Percentiles rank a stretch among this genome's conserved stretches.
phyloP scores from a whole-genome alignment of 2,113 vertebrate species.

The Pachypanchax playfairii region DNA sequence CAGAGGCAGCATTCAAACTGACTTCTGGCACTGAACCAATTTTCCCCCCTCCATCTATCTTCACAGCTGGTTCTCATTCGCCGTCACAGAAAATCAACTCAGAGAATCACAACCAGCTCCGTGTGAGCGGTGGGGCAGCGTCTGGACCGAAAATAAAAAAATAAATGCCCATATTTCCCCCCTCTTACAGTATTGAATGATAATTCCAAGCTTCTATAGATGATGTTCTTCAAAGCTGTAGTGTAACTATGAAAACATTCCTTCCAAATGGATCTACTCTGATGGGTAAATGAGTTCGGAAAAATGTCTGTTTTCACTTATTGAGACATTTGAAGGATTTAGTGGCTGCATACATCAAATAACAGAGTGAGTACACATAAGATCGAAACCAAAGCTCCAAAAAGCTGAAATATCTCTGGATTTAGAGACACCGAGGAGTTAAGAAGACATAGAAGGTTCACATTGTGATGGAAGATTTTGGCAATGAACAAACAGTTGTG shows the following conservation, averaged over 20 bases:
- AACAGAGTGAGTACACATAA: too few species aligned
- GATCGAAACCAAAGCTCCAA: too few species aligned
- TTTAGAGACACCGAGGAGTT: too few species aligned
- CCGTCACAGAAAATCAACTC: slow-evolving; percentile 15
- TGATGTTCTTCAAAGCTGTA: too few species aligned
- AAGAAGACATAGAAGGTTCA: too few species aligned
- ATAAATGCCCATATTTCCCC: neutral
- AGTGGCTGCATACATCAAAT: too few species aligned
- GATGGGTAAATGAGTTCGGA: neutral
- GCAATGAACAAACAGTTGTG: too few species aligned
- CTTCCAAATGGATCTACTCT: neutral
- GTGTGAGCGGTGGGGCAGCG: slow-evolving; percentile 16
- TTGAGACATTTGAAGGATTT: too few species aligned
- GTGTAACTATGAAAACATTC: neutral
- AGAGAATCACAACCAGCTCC: slow-evolving; percentile 20
- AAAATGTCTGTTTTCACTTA: too few species aligned
- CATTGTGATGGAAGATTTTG: too few species aligned
- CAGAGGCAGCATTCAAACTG: slow-evolving; percentile 23
- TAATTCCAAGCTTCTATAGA: slow-evolving; percentile 9
- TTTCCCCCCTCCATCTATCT: neutral
- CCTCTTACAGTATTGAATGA: neutral
- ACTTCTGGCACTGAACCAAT: slow-evolving; percentile 24
- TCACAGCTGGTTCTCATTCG: slow-evolving; percentile 34
- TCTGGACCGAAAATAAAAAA: slow-evolving; percentile 8
- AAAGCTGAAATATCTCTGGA: too few species aligned